Percentiles rank a stretch among this genome's conserved stretches.
These are phyloP conservation scores for Dallia pectoralis DNA, from an alignment of 2,797 vertebrate genomes.

Conservation along the genomic window DNA sequence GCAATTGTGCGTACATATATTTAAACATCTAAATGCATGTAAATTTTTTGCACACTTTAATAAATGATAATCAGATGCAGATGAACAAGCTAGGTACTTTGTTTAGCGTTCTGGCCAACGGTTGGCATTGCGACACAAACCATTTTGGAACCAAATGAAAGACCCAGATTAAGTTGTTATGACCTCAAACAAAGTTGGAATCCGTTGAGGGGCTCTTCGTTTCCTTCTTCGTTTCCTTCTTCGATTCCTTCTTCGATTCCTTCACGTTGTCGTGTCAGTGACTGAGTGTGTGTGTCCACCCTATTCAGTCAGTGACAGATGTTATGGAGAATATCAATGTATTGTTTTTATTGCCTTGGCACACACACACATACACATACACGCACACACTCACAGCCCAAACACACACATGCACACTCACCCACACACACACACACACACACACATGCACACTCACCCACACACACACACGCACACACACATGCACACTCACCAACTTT, in stretches of 20 bases:
- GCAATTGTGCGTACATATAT: no score
- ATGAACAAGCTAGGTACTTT: background rate
- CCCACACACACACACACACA: conserved; percentile 7
- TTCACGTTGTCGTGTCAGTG: background rate
- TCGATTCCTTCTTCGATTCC: no score
- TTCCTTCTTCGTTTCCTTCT: background rate
- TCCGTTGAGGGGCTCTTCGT: conserved; percentile 20
- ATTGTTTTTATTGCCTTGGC: conserved; percentile 38
- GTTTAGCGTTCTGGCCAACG: background rate
- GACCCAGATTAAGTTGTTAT: conserved; percentile 34
- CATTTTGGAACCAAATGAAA: conserved; percentile 3
- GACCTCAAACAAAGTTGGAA: conserved; percentile 15
- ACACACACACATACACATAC: conserved; percentile 8
- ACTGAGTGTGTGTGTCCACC: conserved; percentile 6
- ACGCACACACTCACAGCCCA: no score
- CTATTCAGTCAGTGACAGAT: conserved; percentile 28
- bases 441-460: conserved; percentile 1
- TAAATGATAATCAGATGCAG: no score
- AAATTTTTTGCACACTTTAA: no score
- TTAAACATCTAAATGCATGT: no score
- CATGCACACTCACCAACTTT: conserved; percentile 14
- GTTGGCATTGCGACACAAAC: background rate
- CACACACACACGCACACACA: conserved; percentile 9
- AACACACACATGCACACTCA: conserved; percentile 5
- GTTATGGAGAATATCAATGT: conserved; percentile 44